A percentile compares a stretch with the other conserved stretches of the same genome.
These are phyloP conservation scores for Heterochromis multidens DNA, from an alignment of 2,113 vertebrate species.

Conservation along the genomic window DNA sequence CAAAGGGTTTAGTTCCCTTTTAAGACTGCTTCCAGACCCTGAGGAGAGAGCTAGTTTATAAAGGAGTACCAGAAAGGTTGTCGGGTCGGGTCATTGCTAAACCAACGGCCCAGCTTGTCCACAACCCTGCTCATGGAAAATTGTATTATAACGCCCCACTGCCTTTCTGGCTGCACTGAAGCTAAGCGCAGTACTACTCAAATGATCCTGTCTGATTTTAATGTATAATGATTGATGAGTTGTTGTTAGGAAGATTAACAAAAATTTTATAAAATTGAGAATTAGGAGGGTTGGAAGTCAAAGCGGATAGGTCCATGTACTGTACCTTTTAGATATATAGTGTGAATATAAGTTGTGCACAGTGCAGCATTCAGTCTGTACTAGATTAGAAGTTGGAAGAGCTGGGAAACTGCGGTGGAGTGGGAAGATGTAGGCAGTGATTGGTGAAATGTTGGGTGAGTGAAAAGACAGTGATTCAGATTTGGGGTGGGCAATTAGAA, in stretches of 20 bases:
- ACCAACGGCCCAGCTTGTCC: too few species aligned
- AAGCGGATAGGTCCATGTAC: background rate
- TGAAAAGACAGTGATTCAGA: too few species aligned
- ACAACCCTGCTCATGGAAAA: background rate
- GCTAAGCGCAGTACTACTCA: background rate
- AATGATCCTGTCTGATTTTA: background rate
- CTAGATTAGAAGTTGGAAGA: background rate
- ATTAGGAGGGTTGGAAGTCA: background rate
- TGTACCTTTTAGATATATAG: too few species aligned
- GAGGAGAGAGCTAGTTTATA: background rate
- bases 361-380: background rate
- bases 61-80: background rate
- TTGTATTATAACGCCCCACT: background rate
- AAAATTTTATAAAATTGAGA: background rate
- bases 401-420: background rate
- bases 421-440: background rate
- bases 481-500: too few species aligned
- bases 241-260: too few species aligned
- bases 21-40: background rate
- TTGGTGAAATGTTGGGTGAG: background rate
- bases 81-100: background rate
- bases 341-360: too few species aligned
- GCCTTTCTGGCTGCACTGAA: too few species aligned
- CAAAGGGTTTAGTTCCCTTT: too few species aligned
- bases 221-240: too few species aligned